These are phyloP conservation scores for Archips xylosteana DNA, from an alignment of 2,888 invertebrate genomes.

Conservation along the genomic window DNA sequence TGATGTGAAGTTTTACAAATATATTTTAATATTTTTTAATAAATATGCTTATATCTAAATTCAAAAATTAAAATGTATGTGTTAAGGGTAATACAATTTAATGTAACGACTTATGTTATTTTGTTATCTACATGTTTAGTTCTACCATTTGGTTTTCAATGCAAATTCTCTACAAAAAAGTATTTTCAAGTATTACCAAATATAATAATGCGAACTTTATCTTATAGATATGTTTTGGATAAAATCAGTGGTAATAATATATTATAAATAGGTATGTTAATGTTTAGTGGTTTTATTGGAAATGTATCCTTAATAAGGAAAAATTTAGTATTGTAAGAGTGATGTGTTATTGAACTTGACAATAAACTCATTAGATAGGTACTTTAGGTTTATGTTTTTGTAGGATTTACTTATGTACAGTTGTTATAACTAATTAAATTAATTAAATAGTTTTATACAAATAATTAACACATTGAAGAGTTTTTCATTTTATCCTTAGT, in stretches of 20 bases:
- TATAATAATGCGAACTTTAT: slow-evolving; percentile 8
- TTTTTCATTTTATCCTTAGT: neutral
- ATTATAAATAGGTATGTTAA: neutral
- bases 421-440: neutral
- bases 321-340: neutral
- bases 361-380: neutral
- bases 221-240: neutral
- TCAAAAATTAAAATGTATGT: neutral
- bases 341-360: neutral
- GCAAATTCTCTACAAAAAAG: slow-evolving; percentile 57
- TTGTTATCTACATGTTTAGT: slow-evolving; percentile 41
- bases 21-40: no score
- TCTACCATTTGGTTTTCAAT: slow-evolving; percentile 36
- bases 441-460: neutral
- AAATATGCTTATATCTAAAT: neutral
- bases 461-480: neutral
- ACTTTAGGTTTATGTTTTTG: neutral
- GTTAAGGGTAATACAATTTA: neutral
- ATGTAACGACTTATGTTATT: neutral
- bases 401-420: neutral
- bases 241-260: neutral
- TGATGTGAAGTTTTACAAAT: neutral
- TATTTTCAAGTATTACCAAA: slow-evolving; percentile 65
- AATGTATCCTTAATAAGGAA: slow-evolving; percentile 13
- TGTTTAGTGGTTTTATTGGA: neutral